phyloP scores from a whole-genome alignment of 2,888 invertebrate species.

The Argyresthia albistria region DNA sequence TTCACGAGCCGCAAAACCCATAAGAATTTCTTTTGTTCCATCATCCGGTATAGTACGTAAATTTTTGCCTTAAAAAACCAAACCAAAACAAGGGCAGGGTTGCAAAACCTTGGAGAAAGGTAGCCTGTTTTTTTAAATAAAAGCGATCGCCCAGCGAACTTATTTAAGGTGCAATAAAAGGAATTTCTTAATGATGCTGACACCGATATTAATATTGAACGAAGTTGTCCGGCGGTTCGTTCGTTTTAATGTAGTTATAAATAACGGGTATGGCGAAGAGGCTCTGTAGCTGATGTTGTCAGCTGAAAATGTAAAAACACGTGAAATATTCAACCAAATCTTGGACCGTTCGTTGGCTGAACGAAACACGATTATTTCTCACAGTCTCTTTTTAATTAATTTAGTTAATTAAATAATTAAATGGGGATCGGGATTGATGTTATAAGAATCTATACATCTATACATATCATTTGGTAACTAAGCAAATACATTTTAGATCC shows the following conservation, averaged over 20 bases:
- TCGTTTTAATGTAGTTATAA: slow-evolving; percentile 53
- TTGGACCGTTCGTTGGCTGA: too few species aligned
- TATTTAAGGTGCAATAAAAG: slow-evolving; percentile 70
- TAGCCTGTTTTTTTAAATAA: slow-evolving; percentile 48
- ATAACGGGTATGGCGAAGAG: slow-evolving; percentile 49
- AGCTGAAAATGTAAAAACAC: not conserved
- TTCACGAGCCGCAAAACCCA: slow-evolving; percentile 18
- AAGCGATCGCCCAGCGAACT: slow-evolving; percentile 53
- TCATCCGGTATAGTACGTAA: not conserved
- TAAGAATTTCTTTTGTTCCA: slow-evolving; percentile 43
- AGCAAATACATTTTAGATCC: too few species aligned
- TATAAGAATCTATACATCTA: too few species aligned
- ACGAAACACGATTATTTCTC: too few species aligned
- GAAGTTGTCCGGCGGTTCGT: slow-evolving; percentile 36
- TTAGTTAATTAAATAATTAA: too few species aligned
- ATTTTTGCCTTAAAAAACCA: slow-evolving; percentile 22
- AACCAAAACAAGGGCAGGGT: slow-evolving; percentile 52
- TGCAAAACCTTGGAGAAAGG: slow-evolving; percentile 66
- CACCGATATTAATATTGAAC: slow-evolving; percentile 62
- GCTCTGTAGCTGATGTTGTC: slow-evolving; percentile 1
- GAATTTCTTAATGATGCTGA: slow-evolving; percentile 68
- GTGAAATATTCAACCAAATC: too few species aligned
- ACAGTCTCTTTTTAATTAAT: too few species aligned
- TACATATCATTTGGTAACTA: too few species aligned
- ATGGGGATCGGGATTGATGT: too few species aligned